Evolutionary conservation across 2,888 invertebrate genomes (phyloP).

Genomic region (Nemapogon koenigi): DNA sequence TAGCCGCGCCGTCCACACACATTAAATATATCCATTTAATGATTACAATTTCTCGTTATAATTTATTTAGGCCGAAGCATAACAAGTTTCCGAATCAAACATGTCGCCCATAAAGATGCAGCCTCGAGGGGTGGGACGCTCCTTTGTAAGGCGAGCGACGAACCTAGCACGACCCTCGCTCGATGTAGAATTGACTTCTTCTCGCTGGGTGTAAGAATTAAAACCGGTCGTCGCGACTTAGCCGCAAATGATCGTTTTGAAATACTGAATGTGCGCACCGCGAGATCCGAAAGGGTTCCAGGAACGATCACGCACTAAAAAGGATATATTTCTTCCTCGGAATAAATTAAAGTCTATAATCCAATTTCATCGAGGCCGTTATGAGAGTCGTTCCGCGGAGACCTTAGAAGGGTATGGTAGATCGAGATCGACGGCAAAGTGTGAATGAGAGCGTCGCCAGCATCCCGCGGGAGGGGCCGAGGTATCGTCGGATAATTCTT

Average conservation of each 20-base stretch:
- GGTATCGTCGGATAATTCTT: conserved; percentile 57
- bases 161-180: conserved; percentile 38
- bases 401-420: conserved; percentile 56
- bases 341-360: conserved; percentile 64
- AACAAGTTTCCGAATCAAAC: conserved; percentile 65
- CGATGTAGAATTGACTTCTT: conserved; percentile 47
- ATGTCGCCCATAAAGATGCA: conserved; percentile 65
- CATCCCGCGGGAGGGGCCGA: conserved; percentile 34
- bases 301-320: conserved; percentile 40
- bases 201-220: conserved; percentile 56
- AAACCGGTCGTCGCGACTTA: conserved; percentile 50
- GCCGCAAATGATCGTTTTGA: conserved; percentile 54
- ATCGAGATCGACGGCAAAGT: conserved; percentile 56
- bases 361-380: conserved; percentile 36
- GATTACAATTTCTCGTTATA: conserved; percentile 65
- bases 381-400: conserved; percentile 40
- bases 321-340: conserved; percentile 61
- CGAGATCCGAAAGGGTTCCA: conserved; percentile 55
- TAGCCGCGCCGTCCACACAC: conserved; percentile 36
- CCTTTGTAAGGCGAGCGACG: conserved; percentile 50
- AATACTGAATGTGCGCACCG: conserved; percentile 34
- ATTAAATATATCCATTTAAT: conserved; percentile 62
- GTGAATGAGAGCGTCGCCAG: conserved; percentile 61
- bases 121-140: conserved; percentile 53
- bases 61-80: conserved; percentile 64